Base-by-base conservation (phyloP, 2,888 invertebrate genomes). In the Pycnomerus fuliginosus region DNA sequence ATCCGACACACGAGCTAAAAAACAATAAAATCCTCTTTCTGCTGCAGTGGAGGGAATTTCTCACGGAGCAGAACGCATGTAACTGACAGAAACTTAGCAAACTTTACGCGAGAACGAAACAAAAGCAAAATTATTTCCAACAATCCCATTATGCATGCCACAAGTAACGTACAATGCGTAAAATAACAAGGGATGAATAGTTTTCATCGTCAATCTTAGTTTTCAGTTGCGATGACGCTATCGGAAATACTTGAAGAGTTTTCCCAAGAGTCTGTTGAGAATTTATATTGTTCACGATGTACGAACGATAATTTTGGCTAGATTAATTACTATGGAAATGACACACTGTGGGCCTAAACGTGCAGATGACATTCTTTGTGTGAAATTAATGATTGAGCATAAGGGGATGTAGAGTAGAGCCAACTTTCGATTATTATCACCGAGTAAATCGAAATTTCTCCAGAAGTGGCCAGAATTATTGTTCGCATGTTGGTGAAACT, bases 331-430 rank as follows among this genome's bases (percentile, higher is more conserved):
- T n/a, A 65, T 62, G 61, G 56, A 63, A 64, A 62, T 62, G 64
- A 64, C 64, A 65, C 62, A 62, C 59, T 61, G 60, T 55, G 58
- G 53, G 51, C 56, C 53, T 61, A 58, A 64, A 65, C 63, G 63
- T 66, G 66, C 62, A 55, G 61, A 60, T 65, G 66, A 65, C 66
- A 64, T 65, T 65, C 64, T 66, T 66, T 64, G 63, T 62, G 55
- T 56, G 56, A 62, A 65, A 67, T 67, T 66, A 66, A 66, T 66
- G 66, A 64, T 64, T 65, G n/a, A n/a, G n/a, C n/a, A n/a, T n/a
- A n/a, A n/a, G n/a, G n/a, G n/a, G n/a, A n/a, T n/a, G n/a, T n/a
- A n/a, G n/a, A n/a, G n/a, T n/a, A n/a, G n/a, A n/a, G n/a, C n/a
- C n/a, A n/a, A n/a, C n/a, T n/a, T n/a, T n/a, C n/a, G n/a, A n/a